Base-by-base conservation (phyloP, 2,113 vertebrate genomes). In the Leuciscus idus region DNA sequence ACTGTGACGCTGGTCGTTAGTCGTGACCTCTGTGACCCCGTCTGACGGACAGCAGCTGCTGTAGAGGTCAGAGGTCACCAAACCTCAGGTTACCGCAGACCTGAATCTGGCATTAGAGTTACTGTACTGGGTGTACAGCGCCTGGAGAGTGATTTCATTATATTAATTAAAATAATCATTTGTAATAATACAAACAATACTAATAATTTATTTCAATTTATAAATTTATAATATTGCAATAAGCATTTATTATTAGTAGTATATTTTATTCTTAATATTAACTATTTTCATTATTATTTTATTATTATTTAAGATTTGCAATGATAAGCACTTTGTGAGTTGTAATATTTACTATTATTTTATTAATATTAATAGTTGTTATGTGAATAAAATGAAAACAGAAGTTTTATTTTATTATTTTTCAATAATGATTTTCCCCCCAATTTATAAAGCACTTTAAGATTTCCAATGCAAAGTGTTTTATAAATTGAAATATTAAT, bases 1-100 rank as follows among this genome's bases (percentile, higher is more conserved):
- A 72, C 68, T 23, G 19, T 72, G 33, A 11, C 19, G 64, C 64
- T 5, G 13, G 28, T 7, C 28, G 4, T 23, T 39, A 39, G 68
- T 72, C 8, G 1, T 23, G 70, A 73, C 72, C 39, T 43, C 6
- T 48, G 5, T 74, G 43, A 74, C 39, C n/a, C 23, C 5, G 6
- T 46, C 72, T 74, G 72, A 74, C 1, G 39, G 72, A 74, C 72
- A 48, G 39, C 72, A 74, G 43, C 72, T 74, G 72, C 39, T 48
- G 43, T 6, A 26, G 72, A 74, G 72, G 72, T 70, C 28, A 70
- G 7, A 70, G 30, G 66, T 74, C 72, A 74, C 12, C 15, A 8
- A 11, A 74, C 64, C 28, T 17, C 28, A 66, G 64, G 13, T 66
- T 66, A 33, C 62, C 7, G 28, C 28, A 66, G 62, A 66, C 5